Evolutionary conservation across 1,140 invertebrate genomes (phyloP).

Genomic region (Drosophila orosa): DNA sequence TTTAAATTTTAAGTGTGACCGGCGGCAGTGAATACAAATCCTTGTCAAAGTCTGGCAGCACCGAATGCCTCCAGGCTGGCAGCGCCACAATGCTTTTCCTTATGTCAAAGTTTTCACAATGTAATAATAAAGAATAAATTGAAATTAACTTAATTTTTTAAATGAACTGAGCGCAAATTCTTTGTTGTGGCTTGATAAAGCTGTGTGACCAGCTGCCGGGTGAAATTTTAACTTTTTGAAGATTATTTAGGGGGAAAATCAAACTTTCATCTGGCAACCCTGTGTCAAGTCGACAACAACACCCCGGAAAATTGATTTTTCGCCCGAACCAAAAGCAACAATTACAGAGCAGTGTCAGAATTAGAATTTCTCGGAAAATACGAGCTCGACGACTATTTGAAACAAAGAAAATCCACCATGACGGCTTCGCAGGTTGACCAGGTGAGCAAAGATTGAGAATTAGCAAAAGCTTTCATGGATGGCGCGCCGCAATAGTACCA

Average conservation of each 20-base stretch:
- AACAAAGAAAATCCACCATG: slow-evolving; percentile 47
- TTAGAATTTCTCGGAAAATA: slow-evolving; percentile 16
- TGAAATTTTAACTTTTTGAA: too few species aligned
- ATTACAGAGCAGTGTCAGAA: not conserved
- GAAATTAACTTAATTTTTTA: too few species aligned
- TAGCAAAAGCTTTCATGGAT: not conserved
- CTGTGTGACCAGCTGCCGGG: too few species aligned
- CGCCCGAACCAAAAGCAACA: slow-evolving; percentile 20
- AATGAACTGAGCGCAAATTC: too few species aligned
- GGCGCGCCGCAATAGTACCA: not conserved
- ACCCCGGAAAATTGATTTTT: slow-evolving; percentile 42
- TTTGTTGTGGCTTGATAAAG: too few species aligned
- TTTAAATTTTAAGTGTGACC: not conserved
- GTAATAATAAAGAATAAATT: too few species aligned
- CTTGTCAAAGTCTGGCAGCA: not conserved
- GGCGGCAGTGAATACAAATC: not conserved
- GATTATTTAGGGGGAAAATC: too few species aligned
- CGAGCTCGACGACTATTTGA: not conserved
- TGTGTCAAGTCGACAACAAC: not conserved
- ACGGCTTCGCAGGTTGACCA: slow-evolving; percentile 71
- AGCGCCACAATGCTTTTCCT: too few species aligned
- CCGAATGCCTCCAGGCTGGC: too few species aligned
- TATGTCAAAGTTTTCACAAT: too few species aligned
- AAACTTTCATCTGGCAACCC: too few species aligned
- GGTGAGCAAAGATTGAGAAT: slow-evolving; percentile 36